These are phyloP conservation scores for Salticus scenicus DNA, from an alignment of 2,888 invertebrate species.

Conservation along the genomic window DNA sequence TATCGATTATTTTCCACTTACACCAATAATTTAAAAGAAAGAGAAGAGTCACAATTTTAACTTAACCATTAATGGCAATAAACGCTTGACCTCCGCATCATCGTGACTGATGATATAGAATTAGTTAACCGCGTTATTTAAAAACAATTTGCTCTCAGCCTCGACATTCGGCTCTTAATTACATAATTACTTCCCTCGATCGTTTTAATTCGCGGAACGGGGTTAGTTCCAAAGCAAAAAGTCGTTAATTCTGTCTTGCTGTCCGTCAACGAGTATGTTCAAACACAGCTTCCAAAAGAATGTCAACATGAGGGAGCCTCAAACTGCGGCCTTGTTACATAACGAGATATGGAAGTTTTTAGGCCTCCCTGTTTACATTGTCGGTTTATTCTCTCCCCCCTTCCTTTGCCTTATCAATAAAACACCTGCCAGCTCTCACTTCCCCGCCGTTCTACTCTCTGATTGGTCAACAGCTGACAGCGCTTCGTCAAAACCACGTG, in stretches of 20 bases:
- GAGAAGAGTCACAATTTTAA: no score
- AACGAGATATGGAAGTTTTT: conserved; percentile 69
- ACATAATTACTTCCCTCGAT: conserved; percentile 11
- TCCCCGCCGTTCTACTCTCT: conserved; percentile 41
- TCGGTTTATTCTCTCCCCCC: conserved; percentile 37
- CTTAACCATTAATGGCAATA: background rate
- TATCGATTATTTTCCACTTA: no score
- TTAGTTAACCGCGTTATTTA: background rate
- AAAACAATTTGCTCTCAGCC: conserved; percentile 3
- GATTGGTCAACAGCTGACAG: conserved; percentile 64
- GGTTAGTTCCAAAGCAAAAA: conserved; percentile 33
- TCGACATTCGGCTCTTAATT: background rate
- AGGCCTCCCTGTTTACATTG: conserved; percentile 69
- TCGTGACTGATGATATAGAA: background rate
- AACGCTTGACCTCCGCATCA: background rate
- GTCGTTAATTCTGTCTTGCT: conserved; percentile 60
- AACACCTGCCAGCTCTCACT: conserved; percentile 63
- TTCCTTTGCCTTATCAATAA: conserved; percentile 59
- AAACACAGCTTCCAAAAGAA: conserved; percentile 63
- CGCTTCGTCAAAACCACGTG: conserved; percentile 57
- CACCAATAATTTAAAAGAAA: no score
- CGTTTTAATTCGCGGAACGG: conserved; percentile 12
- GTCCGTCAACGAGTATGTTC: conserved; percentile 68
- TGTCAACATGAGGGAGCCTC: conserved; percentile 36
- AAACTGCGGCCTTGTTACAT: conserved; percentile 60